phyloP scores from a whole-genome alignment of 2,888 invertebrate genomes.

The Ephialtes manifestator region DNA sequence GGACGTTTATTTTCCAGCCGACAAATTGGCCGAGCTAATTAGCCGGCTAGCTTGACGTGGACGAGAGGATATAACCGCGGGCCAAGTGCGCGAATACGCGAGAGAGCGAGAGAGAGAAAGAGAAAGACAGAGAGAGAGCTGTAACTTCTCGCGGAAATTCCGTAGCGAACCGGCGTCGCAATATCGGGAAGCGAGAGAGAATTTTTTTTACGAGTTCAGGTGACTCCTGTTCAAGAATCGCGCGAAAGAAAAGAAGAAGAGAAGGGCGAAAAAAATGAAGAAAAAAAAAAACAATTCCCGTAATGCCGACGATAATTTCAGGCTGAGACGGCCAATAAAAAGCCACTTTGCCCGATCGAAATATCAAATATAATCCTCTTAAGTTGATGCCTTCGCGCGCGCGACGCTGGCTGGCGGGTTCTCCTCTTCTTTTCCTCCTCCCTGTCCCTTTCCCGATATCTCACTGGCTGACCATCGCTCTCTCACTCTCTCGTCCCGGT shows the following conservation, averaged over 20 bases:
- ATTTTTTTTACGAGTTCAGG: constrained; percentile 22
- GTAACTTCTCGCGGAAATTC: constrained; percentile 55
- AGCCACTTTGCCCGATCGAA: constrained; percentile 84
- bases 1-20: constrained; percentile 83
- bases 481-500: constrained; percentile 32
- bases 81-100: constrained; percentile 17
- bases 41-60: constrained; percentile 75
- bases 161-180: constrained; percentile 11
- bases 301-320: constrained; percentile 74
- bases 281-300: constrained; percentile 72
- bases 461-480: constrained; percentile 81
- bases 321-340: constrained; percentile 82
- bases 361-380: constrained; percentile 85
- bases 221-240: constrained; percentile 5
- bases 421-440: constrained; percentile 16
- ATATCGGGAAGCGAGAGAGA: constrained; percentile 42
- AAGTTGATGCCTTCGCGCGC: constrained; percentile 75
- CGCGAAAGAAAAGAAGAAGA: constrained; percentile 10
- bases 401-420: constrained; percentile 33
- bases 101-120: constrained; percentile 23
- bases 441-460: constrained; percentile 76
- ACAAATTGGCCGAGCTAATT: constrained; percentile 85
- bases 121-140: constrained; percentile 22
- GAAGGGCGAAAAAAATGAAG: neutral
- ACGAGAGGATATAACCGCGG: constrained; percentile 76